Evolutionary conservation across 2,888 invertebrate genomes (phyloP).

Genomic region (Dryobotodes eremita): DNA sequence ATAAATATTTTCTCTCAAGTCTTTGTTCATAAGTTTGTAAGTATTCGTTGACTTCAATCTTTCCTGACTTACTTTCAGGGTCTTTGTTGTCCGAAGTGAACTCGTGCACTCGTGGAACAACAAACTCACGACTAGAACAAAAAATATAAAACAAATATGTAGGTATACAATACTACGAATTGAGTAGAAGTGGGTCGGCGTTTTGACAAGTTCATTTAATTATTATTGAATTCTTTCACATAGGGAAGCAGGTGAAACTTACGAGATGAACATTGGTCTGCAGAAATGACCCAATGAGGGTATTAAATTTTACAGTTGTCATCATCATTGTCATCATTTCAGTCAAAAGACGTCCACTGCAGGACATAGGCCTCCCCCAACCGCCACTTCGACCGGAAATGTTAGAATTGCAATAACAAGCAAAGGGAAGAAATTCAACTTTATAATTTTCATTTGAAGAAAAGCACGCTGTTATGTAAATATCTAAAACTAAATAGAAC

Average conservation of each 20-base stretch:
- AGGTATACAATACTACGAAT: background rate
- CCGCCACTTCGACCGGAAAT: background rate
- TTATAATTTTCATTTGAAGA: background rate
- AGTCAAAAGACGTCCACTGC: background rate
- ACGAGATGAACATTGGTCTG: background rate
- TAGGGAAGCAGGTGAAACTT: background rate
- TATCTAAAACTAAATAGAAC: background rate
- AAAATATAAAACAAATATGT: background rate
- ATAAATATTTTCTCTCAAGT: background rate
- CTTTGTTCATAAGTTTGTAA: background rate
- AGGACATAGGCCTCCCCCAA: background rate
- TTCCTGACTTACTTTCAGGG: constrained; percentile 24
- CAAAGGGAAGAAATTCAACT: background rate
- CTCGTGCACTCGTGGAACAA: constrained; percentile 9
- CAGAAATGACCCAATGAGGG: background rate
- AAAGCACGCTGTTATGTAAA: background rate
- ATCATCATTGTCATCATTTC: background rate
- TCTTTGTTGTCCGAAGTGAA: background rate
- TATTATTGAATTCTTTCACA: constrained; percentile 8
- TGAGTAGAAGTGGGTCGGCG: background rate
- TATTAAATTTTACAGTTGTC: background rate
- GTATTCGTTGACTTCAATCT: constrained; percentile 4
- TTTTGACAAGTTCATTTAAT: background rate
- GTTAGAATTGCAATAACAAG: background rate
- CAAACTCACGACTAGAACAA: constrained; percentile 27